Evolutionary conservation across 2,113 vertebrate species (phyloP), one percentile per base, ranked within the genome.

Genomic region (Chlamydotis undulata): DNA sequence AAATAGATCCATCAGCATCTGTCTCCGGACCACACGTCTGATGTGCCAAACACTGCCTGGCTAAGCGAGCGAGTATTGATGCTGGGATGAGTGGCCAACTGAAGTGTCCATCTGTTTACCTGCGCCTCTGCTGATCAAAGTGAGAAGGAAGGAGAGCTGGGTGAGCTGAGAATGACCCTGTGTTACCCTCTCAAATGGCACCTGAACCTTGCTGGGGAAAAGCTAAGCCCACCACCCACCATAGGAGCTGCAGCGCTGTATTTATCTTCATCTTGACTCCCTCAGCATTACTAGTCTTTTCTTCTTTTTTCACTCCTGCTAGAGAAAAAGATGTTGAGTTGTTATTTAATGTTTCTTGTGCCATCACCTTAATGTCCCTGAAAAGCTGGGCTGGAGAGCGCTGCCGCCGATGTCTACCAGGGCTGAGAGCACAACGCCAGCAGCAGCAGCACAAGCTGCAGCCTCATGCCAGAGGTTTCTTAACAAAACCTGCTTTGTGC

Each of bases 1-100:
- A 67, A 80, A 67, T 12, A 68, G 33, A 74, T 77, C 19, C 19
- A n/a, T 55, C 79, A 73, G 33, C 4, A 2, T 16, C 76, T 70
- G 60, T 31, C 52, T 83, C 55, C 3, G 1, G 47, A 45, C 67
- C 43, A 71, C 43, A 31, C 1, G 6, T 10, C 1, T 29, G 78
- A n/a, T 15, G 31, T 47, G 47, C 12, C 4, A 2, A 31, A 13
- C 0, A 0, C 56, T 65, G 76, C 24, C 81, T 39, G 41, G 74
- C 65, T 29, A 7, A 50, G 47, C 1, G 0, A 50, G 55, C 0
- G 0, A 56, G 21, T 21, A 10, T 11, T 9, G 49, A 3, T 33
- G 49, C 29, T 68, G n/a, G 21, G n/a, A 17, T 3, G 5, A 78
- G 52, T 5, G 43, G 64, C 28, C 3, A 1, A 9, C 31, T 13